A percentile compares a stretch with the other conserved stretches of the same genome.
phyloP scores from a whole-genome alignment of 2,888 invertebrate species.

The Parnassius mnemosyne region DNA sequence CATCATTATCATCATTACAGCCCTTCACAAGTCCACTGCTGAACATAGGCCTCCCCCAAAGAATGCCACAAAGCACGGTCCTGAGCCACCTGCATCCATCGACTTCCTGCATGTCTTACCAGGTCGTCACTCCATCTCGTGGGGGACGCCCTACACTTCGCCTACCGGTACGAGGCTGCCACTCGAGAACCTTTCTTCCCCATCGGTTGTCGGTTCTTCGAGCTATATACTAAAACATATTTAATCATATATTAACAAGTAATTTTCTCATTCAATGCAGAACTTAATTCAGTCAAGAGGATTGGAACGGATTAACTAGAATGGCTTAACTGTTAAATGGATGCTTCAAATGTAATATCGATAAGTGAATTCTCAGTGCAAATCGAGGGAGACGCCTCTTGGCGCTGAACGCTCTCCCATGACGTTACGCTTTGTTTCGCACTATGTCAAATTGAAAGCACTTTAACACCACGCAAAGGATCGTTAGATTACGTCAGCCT shows the following conservation, averaged over 20 bases:
- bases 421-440: not conserved
- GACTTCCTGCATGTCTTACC: too few species aligned
- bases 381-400: not conserved
- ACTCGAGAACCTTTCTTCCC: too few species aligned
- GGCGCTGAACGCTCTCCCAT: not conserved
- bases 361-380: slow-evolving; percentile 15
- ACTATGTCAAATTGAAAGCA: slow-evolving; percentile 2
- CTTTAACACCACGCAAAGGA: not conserved
- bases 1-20: too few species aligned
- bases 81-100: too few species aligned
- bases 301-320: slow-evolving; percentile 1
- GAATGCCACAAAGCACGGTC: too few species aligned
- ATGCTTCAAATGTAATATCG: slow-evolving; percentile 12
- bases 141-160: too few species aligned
- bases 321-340: slow-evolving; percentile 9
- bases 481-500: not conserved
- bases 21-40: too few species aligned
- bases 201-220: too few species aligned
- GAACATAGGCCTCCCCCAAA: too few species aligned
- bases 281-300: slow-evolving; percentile 7
- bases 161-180: too few species aligned
- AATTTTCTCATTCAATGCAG: slow-evolving; percentile 1
- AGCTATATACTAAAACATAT: not conserved
- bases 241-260: not conserved
- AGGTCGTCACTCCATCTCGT: too few species aligned